Percentiles rank a stretch among this genome's conserved stretches.
phyloP scores from a whole-genome alignment of 2,113 vertebrate species.

The Trogon melanurus region DNA sequence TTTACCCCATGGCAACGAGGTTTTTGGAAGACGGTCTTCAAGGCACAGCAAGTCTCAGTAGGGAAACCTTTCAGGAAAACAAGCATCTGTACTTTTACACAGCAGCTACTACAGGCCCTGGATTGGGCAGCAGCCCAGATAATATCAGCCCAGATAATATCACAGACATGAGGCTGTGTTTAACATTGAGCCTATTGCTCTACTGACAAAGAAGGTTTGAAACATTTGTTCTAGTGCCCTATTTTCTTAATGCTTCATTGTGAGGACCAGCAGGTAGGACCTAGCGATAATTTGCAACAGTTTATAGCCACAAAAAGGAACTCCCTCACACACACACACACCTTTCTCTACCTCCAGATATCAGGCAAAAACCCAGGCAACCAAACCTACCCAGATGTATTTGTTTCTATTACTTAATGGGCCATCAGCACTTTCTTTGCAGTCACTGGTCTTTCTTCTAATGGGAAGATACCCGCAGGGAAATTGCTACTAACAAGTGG shows the following conservation, averaged over 20 bases:
- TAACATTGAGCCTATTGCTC: background rate
- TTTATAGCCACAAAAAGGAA: background rate
- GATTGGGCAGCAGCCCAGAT: background rate
- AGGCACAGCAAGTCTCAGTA: background rate
- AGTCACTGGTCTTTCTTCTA: background rate
- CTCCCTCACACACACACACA: accelerated
- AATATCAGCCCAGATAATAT: background rate
- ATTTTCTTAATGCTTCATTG: background rate
- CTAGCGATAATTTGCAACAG: background rate
- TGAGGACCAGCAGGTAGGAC: background rate
- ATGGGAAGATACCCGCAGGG: background rate
- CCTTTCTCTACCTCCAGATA: background rate
- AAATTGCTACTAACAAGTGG: background rate
- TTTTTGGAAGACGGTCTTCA: background rate
- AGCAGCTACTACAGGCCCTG: background rate
- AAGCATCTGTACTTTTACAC: background rate
- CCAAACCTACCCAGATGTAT: background rate
- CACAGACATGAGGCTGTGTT: background rate
- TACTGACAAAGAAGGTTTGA: background rate
- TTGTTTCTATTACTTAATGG: background rate
- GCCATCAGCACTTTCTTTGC: background rate
- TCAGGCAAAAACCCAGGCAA: background rate
- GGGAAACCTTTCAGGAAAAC: background rate
- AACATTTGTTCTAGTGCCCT: background rate
- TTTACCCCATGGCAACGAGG: background rate